A percentile compares a stretch with the other conserved stretches of the same genome.
Conservation (phyloP, 1,140 invertebrate genomes). For the Neuroterus valhalla region DNA sequence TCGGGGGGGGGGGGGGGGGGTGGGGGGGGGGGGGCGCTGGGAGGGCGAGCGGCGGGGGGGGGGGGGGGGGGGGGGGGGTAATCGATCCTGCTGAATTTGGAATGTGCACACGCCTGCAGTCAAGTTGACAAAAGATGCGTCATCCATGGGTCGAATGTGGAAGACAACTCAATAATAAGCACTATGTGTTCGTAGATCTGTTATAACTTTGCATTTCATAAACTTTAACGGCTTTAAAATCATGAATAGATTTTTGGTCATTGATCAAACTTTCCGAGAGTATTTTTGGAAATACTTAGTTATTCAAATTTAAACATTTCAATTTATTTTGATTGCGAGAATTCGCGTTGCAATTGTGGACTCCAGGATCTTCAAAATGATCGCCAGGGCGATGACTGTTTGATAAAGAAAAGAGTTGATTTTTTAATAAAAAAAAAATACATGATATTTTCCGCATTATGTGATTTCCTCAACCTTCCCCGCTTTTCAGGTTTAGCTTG, state of each 20-base stretch:
- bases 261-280: background rate
- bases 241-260: background rate
- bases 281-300: background rate
- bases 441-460: conserved; percentile 19
- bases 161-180: conserved; percentile 64
- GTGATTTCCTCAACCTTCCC: conserved; percentile 32
- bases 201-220: conserved; percentile 47
- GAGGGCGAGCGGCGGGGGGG: too few relatives aligned
- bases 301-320: background rate
- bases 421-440: conserved; percentile 25
- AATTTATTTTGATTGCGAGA: background rate
- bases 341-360: background rate
- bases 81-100: too few relatives aligned
- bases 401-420: conserved; percentile 22
- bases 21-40: too few relatives aligned
- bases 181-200: conserved; percentile 61
- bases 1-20: too few relatives aligned
- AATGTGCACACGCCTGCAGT: conserved; percentile 52
- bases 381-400: background rate
- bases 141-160: conserved; percentile 70
- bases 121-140: conserved; percentile 65
- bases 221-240: conserved; percentile 54
- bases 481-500: conserved; percentile 40
- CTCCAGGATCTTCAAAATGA: background rate
- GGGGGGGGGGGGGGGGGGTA: too few relatives aligned